Evolutionary conservation across 2,888 invertebrate species (phyloP), one percentile per base, ranked within the genome.

Genomic region (Cephus spinipes): DNA sequence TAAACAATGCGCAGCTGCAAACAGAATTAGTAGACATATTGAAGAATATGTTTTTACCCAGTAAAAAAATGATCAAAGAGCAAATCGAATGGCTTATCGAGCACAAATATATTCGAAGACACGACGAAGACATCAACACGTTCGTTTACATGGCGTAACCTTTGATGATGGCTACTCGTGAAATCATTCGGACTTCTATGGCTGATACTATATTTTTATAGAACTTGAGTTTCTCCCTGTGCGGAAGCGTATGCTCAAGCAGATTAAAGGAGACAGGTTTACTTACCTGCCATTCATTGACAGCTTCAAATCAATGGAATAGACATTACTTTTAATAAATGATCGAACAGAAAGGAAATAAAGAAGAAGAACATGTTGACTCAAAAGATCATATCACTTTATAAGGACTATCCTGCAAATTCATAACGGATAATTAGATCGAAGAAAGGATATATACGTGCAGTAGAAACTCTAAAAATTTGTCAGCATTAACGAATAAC

Each of bases 51-150:
- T 99, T 99, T 94, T 93, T 99, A 89, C 99, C 99, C 35, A 98
- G 98, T 82, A 98, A 98, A 92, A 99, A 99, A 92, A 97, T 99
- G 96, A 99, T 99, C 87, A 99, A 99, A 92, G 99, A 99, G 92
- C 99, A 99, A 92, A 94, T 99, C 76, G 99, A 99, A 92, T 99
- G 99, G 99, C 95, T 99, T 73, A 99, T 99, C 83, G 99, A 99
- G 92, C 98, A 99, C 92, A 98, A 98, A 92, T 99, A 99, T 92
- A 98, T 99, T 96, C 94, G 95, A 81, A 94, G 99, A 85, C 98
- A 99, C 91, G 98, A 98, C 88, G 97, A 98, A 86, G 98, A 99
- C 92, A 98, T 99, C 90, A 99, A 99, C 92, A 97, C 97, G 88
- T 99, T 99, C 93, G 97, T 98, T 91, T 99, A 99, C 92, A 97